Base-by-base conservation (phyloP, 2,113 vertebrate species). In the Procavia capensis region DNA sequence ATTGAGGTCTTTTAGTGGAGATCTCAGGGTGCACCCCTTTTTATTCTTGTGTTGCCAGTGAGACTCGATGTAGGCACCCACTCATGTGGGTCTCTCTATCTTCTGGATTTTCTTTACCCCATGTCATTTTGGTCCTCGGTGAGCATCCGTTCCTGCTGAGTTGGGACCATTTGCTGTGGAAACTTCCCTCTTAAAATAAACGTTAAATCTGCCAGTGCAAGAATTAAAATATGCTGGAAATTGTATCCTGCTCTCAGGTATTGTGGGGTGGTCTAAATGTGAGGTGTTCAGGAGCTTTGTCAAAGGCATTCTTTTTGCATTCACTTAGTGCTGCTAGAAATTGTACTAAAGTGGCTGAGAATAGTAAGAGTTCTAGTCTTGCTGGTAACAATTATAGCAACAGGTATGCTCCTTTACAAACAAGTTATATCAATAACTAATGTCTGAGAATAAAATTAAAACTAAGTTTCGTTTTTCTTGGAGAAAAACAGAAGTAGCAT, bases 311-410 rank as follows among this genome's bases (percentile, higher is more conserved):
- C 88, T 95, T 3, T 1, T 90, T 89, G 80, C 88, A 85, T 91
- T 66, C 85, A 84, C 34, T 57, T 79, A 54, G 93, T 95, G 90
- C 96, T 98, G 92, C 95, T 96, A 57, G 20, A 79, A 81, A 82
- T 54, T 47, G 31, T 36, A 64, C 83, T 45, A 57, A 74, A 76
- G 57, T 54, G 72, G 27, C 91, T 57, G 16, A 87, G 70, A 89
- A 45, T 79, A 50, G 85, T 63, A 66, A 59, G 5, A 47, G 59
- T 92, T 84, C 45, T 13, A 45, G 20, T 89, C 95, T 88, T 85
- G 59, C 59, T 91, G 36, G 70, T 16, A n/a, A 10, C 9, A 39
- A 22, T 39, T 39, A 39, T 39, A 72, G 70, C 20, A 64, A 29
- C 27, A 64, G 27, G 13, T 34, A 66, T 34, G 31, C 13, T 66